These are phyloP conservation scores for Branchipolynoe longqiensis DNA, from an alignment of 2,888 invertebrate genomes.

Conservation along the genomic window DNA sequence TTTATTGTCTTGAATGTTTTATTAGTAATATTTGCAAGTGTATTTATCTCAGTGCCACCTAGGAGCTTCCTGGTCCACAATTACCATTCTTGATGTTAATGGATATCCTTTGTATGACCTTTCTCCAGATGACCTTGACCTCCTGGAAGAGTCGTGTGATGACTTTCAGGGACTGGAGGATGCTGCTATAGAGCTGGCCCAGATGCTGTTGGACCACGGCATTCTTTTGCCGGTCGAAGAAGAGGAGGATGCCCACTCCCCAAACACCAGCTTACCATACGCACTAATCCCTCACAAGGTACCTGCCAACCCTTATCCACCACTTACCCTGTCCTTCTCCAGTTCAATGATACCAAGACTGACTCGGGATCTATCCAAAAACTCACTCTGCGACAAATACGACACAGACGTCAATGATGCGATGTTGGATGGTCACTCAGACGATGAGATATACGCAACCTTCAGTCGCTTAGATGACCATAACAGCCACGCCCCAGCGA, in stretches of 20 bases:
- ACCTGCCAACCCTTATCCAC: slow-evolving; percentile 6
- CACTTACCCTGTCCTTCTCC: slow-evolving; percentile 2
- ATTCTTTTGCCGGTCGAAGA: slow-evolving; percentile 71
- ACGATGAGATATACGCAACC: neutral
- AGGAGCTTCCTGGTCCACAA: no score
- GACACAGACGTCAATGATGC: neutral
- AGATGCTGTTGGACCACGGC: slow-evolving; percentile 70
- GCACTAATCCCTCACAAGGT: neutral
- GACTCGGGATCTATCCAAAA: neutral
- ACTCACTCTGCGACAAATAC: neutral
- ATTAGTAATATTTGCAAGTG: no score
- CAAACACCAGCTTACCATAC: neutral
- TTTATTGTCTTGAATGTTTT: no score
- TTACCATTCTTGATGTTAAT: no score
- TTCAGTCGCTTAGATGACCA: neutral
- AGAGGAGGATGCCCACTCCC: neutral
- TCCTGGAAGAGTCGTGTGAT: neutral
- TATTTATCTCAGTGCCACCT: no score
- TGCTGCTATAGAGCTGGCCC: slow-evolving; percentile 69
- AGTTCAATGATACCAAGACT: neutral
- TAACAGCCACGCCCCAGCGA: no score
- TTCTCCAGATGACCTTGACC: neutral
- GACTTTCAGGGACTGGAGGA: slow-evolving; percentile 56
- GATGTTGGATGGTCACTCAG: neutral
- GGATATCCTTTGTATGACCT: no score